Percentiles rank a stretch among this genome's conserved stretches.
phyloP scores from a whole-genome alignment of 2,113 vertebrate genomes.

The Pluvialis apricaria region DNA sequence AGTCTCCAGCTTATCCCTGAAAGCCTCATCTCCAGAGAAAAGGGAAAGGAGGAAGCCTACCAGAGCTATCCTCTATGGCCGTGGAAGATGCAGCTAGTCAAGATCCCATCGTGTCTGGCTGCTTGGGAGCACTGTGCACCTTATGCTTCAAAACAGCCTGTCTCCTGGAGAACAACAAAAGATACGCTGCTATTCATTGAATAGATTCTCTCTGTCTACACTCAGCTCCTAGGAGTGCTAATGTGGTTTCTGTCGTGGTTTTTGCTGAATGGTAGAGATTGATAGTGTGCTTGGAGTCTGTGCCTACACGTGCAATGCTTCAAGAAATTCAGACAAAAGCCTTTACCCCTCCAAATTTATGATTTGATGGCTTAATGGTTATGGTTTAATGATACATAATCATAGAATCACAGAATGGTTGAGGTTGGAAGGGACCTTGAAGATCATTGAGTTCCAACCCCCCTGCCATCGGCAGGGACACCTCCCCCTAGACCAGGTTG shows the following conservation, averaged over 20 bases:
- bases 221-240: neutral
- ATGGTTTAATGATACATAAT: neutral
- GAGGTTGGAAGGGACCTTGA: too few relatives aligned
- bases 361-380: neutral
- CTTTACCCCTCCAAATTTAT: neutral
- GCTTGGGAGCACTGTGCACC: neutral
- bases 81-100: neutral
- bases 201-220: neutral
- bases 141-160: neutral
- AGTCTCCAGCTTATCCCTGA: neutral
- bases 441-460: too few relatives aligned
- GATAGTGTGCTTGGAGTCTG: rapidly evolving
- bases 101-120: rapidly evolving
- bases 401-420: too few relatives aligned
- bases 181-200: neutral
- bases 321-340: neutral
- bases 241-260: rapidly evolving
- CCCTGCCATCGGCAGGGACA: too few relatives aligned
- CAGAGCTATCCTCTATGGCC: neutral
- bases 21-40: neutral
- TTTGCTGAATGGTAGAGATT: neutral
- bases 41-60: neutral
- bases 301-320: rapidly evolving
- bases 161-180: neutral
- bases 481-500: too few relatives aligned